Evolutionary conservation across 2,113 vertebrate species (phyloP).

Genomic region (Asarcornis scutulata): DNA sequence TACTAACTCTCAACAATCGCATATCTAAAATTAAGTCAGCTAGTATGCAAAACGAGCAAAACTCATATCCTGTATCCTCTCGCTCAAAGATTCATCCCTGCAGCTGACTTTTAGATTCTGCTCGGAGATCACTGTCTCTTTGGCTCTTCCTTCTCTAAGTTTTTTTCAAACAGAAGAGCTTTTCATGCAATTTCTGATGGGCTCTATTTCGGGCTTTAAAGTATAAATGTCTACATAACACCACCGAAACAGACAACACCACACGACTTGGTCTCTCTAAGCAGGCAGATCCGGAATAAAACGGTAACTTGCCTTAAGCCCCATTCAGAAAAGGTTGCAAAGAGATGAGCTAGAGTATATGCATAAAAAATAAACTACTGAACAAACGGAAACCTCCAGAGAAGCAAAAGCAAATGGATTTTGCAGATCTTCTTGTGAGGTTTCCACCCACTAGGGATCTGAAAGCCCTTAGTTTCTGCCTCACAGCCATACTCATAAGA

Average conservation of each 20-base stretch:
- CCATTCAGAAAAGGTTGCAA: not conserved
- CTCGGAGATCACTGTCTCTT: not conserved
- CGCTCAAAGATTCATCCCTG: not conserved
- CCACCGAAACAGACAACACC: not conserved
- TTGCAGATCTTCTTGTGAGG: conserved; percentile 60
- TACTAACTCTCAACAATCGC: not conserved
- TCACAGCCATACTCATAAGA: conserved; percentile 15
- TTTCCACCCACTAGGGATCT: conserved; percentile 38
- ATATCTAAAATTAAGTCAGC: not conserved
- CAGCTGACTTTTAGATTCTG: not conserved
- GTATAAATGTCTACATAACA: not conserved
- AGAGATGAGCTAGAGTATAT: not conserved
- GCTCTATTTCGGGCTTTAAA: not conserved
- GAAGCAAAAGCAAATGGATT: conserved; percentile 32
- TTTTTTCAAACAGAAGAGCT: not conserved
- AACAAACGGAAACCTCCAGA: conserved; percentile 15
- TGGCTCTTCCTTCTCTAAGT: not conserved
- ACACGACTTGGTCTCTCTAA: not conserved
- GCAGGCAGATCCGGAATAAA: not conserved
- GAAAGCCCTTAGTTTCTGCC: not conserved
- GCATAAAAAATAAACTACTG: conserved; percentile 22
- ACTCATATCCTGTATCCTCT: not conserved
- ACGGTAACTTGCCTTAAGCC: not conserved
- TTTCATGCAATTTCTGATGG: not conserved
- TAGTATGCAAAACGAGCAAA: not conserved